Evolutionary conservation across 2,113 vertebrate genomes (phyloP), one percentile per base, ranked within the genome.

Genomic region (Apodemus sylvaticus): DNA sequence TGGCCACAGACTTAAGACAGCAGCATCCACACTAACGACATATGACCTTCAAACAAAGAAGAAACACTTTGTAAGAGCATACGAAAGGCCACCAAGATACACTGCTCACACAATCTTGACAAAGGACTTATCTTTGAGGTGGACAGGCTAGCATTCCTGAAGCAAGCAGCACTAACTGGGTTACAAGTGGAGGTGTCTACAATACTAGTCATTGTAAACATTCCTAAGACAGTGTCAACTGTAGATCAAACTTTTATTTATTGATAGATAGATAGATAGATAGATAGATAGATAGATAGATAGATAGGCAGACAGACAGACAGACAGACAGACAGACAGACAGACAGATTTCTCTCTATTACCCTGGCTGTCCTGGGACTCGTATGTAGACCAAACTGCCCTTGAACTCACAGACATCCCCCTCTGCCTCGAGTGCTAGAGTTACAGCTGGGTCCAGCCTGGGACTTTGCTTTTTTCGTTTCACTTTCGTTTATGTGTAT

Each of bases 11-110:
- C 29, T 66, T 45, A 71, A 71, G 79, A 70, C 58, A 90, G 95
- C 29, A 96, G 51, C 60, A 97, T 94, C 85, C 87, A 91, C 20
- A 91, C 4, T 71, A 88, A 78, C 7, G 68, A 68, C n/a, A 64
- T 0, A 48, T 58, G 97, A 91, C 26, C 96, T 97, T 22, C 1
- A 70, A 4, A 48, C 76, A 79, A 92, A 39, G 8, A 79, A 53
- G 91, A 78, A 42, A 45, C 36, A 36, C 3, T 60, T 29, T 91
- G 62, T 70, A 1, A 76, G 0, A 3, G 60, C 39, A 58, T 17
- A 68, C 14, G 39, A 70, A 0, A 68, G 64, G 79, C 97, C 92
- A 83, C 68, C 88, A 93, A 29, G n/a, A 96, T 34, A 17, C 2
- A 66, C 79, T 14, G n/a, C 1, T 8, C 92, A 48, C 7, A 82